These are phyloP conservation scores for Cryptophagus acutangulus DNA, from an alignment of 2,888 invertebrate species.

Conservation along the genomic window DNA sequence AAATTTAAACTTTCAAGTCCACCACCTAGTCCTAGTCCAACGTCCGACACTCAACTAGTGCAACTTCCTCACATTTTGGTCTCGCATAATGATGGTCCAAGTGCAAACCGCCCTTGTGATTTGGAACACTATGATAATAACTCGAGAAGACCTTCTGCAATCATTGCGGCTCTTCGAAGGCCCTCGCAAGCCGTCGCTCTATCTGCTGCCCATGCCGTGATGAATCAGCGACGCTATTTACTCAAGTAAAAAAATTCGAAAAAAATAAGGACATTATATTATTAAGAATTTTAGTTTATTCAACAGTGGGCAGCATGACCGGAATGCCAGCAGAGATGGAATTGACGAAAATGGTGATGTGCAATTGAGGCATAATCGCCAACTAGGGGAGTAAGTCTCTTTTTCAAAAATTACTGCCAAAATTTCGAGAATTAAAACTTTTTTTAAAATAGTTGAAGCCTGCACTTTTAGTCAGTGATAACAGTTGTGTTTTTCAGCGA, in stretches of 20 bases:
- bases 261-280: slow-evolving; percentile 10
- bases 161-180: slow-evolving; percentile 59
- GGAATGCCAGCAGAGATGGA: slow-evolving; percentile 25
- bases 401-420: too few relatives aligned
- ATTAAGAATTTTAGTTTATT: slow-evolving; percentile 26
- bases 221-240: slow-evolving; percentile 41
- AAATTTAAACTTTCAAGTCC: slow-evolving; percentile 14
- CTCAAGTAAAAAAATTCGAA: slow-evolving; percentile 28
- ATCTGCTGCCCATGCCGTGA: slow-evolving; percentile 51
- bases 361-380: slow-evolving; percentile 39
- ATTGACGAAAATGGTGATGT: slow-evolving; percentile 32
- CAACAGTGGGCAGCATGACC: slow-evolving; percentile 30
- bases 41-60: slow-evolving; percentile 14
- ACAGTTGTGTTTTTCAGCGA: slow-evolving; percentile 58
- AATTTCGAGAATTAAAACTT: too few relatives aligned
- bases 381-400: slow-evolving; percentile 51
- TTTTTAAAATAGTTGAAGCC: too few relatives aligned
- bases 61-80: slow-evolving; percentile 15
- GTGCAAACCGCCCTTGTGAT: slow-evolving; percentile 10
- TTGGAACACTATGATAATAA: slow-evolving; percentile 18
- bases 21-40: slow-evolving; percentile 11
- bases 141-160: slow-evolving; percentile 57
- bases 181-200: slow-evolving; percentile 58
- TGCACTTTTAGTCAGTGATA: too few relatives aligned
- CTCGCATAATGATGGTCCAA: slow-evolving; percentile 13